Evolutionary conservation across 2,797 vertebrate species (phyloP).

Genomic region (Sebastes steindachneri): DNA sequence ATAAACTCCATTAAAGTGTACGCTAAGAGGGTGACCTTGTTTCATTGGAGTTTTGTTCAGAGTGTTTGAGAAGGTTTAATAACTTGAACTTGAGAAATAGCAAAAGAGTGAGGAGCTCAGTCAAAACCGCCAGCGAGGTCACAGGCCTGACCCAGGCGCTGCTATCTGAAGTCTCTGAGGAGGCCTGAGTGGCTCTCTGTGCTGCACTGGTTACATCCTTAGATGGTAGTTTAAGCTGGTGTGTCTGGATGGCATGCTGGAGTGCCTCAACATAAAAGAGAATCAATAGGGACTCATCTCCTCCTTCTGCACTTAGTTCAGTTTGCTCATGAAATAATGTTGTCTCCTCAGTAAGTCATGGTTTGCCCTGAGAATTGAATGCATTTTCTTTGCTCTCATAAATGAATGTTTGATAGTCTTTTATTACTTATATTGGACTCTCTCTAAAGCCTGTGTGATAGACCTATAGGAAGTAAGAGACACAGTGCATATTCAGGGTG

Average conservation of each 20-base stretch:
- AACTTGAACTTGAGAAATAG: neutral
- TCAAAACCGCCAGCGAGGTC: neutral
- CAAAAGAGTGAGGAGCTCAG: neutral
- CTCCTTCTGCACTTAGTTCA: neutral
- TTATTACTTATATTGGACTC: neutral
- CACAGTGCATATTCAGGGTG: neutral
- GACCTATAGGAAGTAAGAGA: neutral
- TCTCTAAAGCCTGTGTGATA: neutral
- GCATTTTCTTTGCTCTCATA: neutral
- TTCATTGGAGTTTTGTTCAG: neutral
- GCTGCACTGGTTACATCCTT: constrained; percentile 20
- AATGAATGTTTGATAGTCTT: neutral
- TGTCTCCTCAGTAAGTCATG: neutral
- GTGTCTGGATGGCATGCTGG: constrained; percentile 18
- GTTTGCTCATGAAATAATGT: constrained; percentile 1
- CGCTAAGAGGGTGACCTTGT: neutral
- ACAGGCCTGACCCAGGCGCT: neutral
- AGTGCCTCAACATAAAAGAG: constrained; percentile 7
- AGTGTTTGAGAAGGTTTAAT: neutral
- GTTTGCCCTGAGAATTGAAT: neutral
- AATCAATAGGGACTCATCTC: constrained; percentile 2
- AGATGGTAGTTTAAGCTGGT: constrained; percentile 29
- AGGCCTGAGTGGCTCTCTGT: constrained; percentile 9
- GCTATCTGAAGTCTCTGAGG: constrained; percentile 23
- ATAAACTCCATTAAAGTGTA: neutral